phyloP scores from a whole-genome alignment of 2,797 vertebrate species.

The Clarias pachynema region DNA sequence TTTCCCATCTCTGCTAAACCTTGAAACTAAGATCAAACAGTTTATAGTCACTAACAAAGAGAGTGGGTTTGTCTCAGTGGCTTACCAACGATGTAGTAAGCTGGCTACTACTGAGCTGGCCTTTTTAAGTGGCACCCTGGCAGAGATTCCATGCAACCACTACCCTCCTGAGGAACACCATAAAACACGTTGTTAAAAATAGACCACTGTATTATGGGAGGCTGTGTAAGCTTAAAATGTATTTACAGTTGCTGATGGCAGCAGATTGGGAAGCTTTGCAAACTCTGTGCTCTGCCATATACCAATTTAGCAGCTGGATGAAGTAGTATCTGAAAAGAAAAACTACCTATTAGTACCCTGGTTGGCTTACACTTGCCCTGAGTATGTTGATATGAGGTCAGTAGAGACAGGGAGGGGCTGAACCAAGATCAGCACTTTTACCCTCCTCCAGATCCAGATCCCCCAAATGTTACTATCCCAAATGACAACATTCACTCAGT shows the following conservation, averaged over 20 bases:
- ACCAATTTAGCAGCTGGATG: slow-evolving; percentile 26
- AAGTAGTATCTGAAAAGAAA: slow-evolving; percentile 12
- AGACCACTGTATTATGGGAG: slow-evolving; percentile 38
- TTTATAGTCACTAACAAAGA: not conserved
- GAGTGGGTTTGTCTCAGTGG: slow-evolving; percentile 10
- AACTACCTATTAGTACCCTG: slow-evolving; percentile 16
- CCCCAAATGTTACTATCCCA: not conserved
- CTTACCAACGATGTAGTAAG: slow-evolving; percentile 13
- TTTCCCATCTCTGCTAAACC: not conserved
- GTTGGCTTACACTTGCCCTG: not conserved
- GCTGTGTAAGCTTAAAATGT: slow-evolving; percentile 30
- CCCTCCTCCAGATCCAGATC: not conserved
- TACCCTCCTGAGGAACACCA: slow-evolving; percentile 31
- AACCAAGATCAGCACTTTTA: slow-evolving; percentile 13
- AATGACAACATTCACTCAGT: not conserved
- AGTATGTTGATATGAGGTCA: slow-evolving; percentile 7
- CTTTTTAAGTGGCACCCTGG: slow-evolving; percentile 45
- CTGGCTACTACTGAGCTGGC: slow-evolving; percentile 35
- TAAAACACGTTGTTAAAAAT: slow-evolving; percentile 49
- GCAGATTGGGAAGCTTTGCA: slow-evolving; percentile 31
- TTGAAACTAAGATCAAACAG: not conserved
- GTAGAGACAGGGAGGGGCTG: not conserved
- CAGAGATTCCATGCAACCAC: slow-evolving; percentile 37
- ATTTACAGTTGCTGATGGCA: slow-evolving; percentile 43
- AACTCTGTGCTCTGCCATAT: slow-evolving; percentile 6